Conservation (phyloP, 35 echinoderm and acorn worm genomes). For the Amphiura filiformis region DNA sequence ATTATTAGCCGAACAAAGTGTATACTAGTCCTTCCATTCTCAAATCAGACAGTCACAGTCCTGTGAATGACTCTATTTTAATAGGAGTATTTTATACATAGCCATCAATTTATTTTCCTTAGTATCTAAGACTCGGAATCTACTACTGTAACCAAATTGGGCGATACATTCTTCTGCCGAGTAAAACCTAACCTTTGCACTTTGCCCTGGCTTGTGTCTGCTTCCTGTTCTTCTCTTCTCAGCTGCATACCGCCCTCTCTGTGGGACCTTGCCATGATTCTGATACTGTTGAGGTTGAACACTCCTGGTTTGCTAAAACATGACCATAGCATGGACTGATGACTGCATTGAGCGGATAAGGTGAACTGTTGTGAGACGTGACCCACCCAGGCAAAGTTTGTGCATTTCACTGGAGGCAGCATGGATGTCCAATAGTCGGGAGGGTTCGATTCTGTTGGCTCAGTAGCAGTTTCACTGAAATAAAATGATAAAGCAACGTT, state of each 20-base stretch:
- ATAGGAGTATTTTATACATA: background rate
- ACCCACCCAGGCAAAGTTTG: slow-evolving; percentile 79
- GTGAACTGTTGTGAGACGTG: slow-evolving; percentile 54
- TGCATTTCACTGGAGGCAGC: slow-evolving; percentile 28
- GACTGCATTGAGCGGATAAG: slow-evolving; percentile 38
- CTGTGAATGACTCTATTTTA: background rate
- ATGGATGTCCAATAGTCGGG: background rate
- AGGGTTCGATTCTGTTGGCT: background rate
- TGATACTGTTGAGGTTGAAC: slow-evolving; percentile 82
- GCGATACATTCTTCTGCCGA: slow-evolving; percentile 54
- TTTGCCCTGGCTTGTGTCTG: background rate
- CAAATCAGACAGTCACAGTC: background rate
- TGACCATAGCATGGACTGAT: slow-evolving; percentile 51
- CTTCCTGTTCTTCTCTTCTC: background rate
- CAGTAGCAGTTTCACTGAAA: background rate
- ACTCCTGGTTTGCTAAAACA: slow-evolving; percentile 85
- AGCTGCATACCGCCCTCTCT: background rate
- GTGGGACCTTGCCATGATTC: slow-evolving; percentile 34
- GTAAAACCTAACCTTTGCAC: slow-evolving; percentile 29
- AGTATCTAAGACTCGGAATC: background rate
- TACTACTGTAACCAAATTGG: slow-evolving; percentile 67
- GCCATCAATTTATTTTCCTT: no score
- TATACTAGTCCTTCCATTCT: background rate
- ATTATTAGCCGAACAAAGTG: no score
- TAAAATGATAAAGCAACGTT: background rate